Evolutionary conservation across 2,888 invertebrate genomes (phyloP), one percentile per base, ranked within the genome.

Genomic region (Poecilus cupreus): DNA sequence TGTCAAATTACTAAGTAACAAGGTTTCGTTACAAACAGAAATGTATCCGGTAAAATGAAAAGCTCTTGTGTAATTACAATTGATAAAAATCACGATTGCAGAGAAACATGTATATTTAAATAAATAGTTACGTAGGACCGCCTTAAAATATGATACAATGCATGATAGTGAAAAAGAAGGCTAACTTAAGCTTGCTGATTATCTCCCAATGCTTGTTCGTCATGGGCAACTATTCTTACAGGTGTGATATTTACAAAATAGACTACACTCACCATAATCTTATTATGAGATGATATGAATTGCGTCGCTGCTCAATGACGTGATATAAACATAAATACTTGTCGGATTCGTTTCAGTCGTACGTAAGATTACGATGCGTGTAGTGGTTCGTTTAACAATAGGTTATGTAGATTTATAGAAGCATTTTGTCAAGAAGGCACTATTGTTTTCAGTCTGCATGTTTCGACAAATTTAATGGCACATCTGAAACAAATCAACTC

Each of bases 401-500:
- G 24, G 39, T 22, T 60, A 60, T 60, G 60, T 68, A 68, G 64
- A 68, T 68, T 68, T 18, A 37, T 68, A 68, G 49, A 37, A 68
- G 64, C 64, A 60, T 60, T 60, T 60, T 68, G 64, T 74, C 39
- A 64, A 83, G 83, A 88, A 88, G 88, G 87, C 87, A 88, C 87
- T 84, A 84, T 82, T 83, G 84, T 83, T 84, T 88, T 91, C 90
- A 92, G 88, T 92, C 91, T 87, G 91, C 91, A 92, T 96, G 96
- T 92, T 96, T 96, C 88, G 96, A 96, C 91, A 96, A 92, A 91
- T 96, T 96, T 89, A 96, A 91, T 89, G 96, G 96, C 92, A 95
- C 94, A 94, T 96, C 96, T 96, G 92, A 82, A 93, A 93, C 84
- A 83, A 84, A 64, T 49, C 20, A 10, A 20, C 11, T 20, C 3